Percentiles rank a stretch among this genome's conserved stretches.
Conservation (phyloP, 2,797 vertebrate genomes). For the Sorex maritimensis region DNA sequence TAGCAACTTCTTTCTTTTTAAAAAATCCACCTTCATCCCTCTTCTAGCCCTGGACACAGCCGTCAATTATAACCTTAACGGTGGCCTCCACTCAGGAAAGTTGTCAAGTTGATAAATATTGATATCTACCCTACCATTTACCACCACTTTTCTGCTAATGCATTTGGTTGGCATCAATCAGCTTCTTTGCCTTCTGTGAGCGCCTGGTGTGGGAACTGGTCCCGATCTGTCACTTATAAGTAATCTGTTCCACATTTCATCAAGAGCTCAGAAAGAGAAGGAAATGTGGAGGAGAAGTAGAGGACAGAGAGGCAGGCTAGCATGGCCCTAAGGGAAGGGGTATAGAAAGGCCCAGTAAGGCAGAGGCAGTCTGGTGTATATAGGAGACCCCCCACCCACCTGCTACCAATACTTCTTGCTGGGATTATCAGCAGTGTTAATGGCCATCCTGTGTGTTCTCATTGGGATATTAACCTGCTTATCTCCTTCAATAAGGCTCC, state of each 20-base stretch:
- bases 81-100: constrained; percentile 83
- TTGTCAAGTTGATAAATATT: constrained; percentile 90
- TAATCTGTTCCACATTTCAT: constrained; percentile 85
- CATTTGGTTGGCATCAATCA: constrained; percentile 88
- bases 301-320: constrained; percentile 77
- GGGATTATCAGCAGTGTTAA: neutral
- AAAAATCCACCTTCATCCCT: constrained; percentile 65
- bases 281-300: constrained; percentile 64
- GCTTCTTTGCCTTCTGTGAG: constrained; percentile 83
- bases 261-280: constrained; percentile 78
- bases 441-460: constrained; percentile 57
- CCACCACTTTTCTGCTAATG: constrained; percentile 88
- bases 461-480: constrained; percentile 76
- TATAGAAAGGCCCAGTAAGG: neutral
- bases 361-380: neutral
- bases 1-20: constrained; percentile 54
- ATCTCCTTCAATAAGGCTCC: constrained; percentile 92
- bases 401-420: neutral
- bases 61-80: constrained; percentile 84
- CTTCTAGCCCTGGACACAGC: constrained; percentile 71
- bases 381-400: neutral
- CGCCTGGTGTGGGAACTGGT: constrained; percentile 78
- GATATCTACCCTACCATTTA: constrained; percentile 88
- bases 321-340: neutral
- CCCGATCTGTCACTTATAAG: constrained; percentile 89